Base-by-base conservation (phyloP, 2,888 invertebrate genomes). In the Euspilapteryx auroguttella region DNA sequence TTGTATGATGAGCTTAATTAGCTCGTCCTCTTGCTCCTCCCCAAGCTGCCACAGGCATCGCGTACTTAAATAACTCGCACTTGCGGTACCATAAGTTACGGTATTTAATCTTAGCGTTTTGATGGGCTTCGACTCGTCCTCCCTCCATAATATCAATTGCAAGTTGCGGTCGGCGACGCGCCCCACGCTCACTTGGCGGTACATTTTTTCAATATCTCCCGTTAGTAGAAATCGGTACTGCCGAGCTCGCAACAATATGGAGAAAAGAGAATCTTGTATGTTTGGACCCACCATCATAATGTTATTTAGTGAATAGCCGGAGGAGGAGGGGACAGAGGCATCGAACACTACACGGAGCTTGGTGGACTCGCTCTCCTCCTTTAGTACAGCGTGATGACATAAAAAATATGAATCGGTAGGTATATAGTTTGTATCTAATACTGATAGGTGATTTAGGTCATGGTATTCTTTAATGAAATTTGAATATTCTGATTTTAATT, bases 51-150 rank as follows among this genome's bases (percentile, higher is more conserved):
- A 17, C 17, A 17, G 13, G 20, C 37, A 40, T 11, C 40, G 31
- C 1, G 37, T 40, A 14, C 37, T 37, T 3, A 37, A 11, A 15
- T 31, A 29, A 11, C 8, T 35, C 0, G 39, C 35, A 30, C 37
- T 39, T 4, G 43, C 36, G 1, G 42, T 44, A 1, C 55, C 50
- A 25, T 56, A 55, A 2, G 48, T 55, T 4, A 55, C 38, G 2
- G 45, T 47, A 26, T 43, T 43, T 3, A 49, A 33, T 3, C 31
- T 24, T 12, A 37, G 36, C 0, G 34, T 32, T 28, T 32, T 15
- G 1, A 41, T 31, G 5, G 34, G 35, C 9, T 32, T 6, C 5
- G 14, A 17, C 4, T 13, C 10, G 10, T 34, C 8, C 12, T 38
- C 36, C 6, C 42, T 15, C 40, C 38, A 41, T 6, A 39, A 12